Evolutionary conservation across 2,113 vertebrate genomes (phyloP).

Genomic region (Rhombomys opimus): DNA sequence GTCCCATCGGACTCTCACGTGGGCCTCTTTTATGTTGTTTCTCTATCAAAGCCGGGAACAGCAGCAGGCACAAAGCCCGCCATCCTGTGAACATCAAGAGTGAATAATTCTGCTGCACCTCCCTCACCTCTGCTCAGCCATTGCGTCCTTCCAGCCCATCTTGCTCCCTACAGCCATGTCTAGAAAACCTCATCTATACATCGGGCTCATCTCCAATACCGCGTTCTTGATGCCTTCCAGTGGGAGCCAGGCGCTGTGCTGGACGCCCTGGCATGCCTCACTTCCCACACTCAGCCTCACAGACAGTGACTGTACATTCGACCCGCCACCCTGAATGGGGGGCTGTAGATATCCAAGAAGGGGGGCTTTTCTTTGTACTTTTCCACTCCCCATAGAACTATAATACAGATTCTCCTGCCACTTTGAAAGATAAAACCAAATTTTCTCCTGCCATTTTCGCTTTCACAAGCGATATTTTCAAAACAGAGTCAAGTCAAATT

Average conservation of each 20-base stretch:
- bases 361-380: not conserved
- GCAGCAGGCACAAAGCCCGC: not conserved
- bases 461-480: constrained; percentile 18
- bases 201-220: not conserved
- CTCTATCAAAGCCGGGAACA: not conserved
- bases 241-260: not conserved
- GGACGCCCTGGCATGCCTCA: not conserved
- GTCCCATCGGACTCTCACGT: not conserved
- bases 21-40: not conserved
- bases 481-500: constrained; percentile 25
- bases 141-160: not conserved
- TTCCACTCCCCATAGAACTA: not conserved
- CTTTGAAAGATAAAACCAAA: not conserved
- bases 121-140: not conserved
- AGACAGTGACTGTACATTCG: not conserved
- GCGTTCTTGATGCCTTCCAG: not conserved
- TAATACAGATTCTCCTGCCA: not conserved
- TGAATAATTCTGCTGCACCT: not conserved
- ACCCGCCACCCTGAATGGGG: not conserved
- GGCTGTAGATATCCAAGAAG: not conserved
- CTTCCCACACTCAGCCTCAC: not conserved
- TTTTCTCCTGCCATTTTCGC: not conserved
- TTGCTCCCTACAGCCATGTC: not conserved
- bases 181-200: not conserved
- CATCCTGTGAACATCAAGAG: not conserved